Percentiles rank a stretch among this genome's conserved stretches.
Conservation (phyloP, 2,113 vertebrate species). For the Corapipo altera region DNA sequence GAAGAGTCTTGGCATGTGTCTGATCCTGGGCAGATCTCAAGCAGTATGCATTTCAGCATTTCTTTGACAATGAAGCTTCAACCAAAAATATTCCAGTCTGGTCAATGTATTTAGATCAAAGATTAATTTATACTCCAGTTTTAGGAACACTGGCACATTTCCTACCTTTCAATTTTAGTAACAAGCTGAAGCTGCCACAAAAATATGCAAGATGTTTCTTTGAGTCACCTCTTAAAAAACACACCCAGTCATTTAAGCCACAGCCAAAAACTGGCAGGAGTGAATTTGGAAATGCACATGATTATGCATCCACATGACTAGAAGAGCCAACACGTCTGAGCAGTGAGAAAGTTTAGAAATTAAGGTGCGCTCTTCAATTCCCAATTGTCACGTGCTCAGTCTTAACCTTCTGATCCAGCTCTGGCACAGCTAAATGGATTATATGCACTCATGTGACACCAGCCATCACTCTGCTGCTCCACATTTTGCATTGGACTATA, state of each 20-base stretch:
- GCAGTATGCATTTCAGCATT: not conserved
- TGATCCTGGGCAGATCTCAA: not conserved
- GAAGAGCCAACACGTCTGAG: not conserved
- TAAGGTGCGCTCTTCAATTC: not conserved
- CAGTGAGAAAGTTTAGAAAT: not conserved
- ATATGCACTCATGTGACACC: rapidly evolving
- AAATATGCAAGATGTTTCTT: not conserved
- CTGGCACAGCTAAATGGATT: not conserved
- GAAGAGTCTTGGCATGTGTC: not conserved
- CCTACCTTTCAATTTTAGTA: not conserved
- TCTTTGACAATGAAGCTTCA: not conserved
- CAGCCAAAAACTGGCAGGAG: not conserved
- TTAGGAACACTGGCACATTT: not conserved
- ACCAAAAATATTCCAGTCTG: not conserved
- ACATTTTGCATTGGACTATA: not conserved
- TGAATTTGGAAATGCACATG: not conserved
- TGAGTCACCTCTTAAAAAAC: not conserved
- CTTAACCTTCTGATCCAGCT: not conserved
- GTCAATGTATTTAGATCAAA: not conserved
- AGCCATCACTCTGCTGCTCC: not conserved
- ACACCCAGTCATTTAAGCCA: not conserved
- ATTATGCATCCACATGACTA: not conserved
- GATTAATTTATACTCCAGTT: not conserved
- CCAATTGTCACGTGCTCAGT: not conserved
- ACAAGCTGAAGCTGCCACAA: not conserved